Evolutionary conservation across 2,888 invertebrate species (phyloP).

Genomic region (Machimus atricapillus): DNA sequence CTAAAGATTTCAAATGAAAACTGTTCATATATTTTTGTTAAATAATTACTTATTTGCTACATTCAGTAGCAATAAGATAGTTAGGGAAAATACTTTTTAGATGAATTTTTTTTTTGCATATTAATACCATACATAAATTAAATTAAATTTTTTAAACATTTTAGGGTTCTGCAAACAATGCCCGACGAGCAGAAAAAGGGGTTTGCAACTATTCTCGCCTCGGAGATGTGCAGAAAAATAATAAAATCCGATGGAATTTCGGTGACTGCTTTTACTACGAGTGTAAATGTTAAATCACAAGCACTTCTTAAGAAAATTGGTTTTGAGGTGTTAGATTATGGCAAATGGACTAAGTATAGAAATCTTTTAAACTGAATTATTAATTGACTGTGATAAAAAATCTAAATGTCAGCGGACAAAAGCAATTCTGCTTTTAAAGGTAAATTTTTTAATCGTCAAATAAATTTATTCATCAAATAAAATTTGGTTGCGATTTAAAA

Average conservation of each 20-base stretch:
- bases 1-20: too few species aligned
- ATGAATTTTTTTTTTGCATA: too few species aligned
- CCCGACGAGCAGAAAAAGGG: slow-evolving; percentile 44
- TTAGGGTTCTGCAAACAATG: slow-evolving; percentile 43
- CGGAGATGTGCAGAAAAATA: slow-evolving; percentile 52
- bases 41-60: too few species aligned
- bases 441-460: too few species aligned
- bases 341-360: slow-evolving; percentile 54
- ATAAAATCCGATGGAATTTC: slow-evolving; percentile 49
- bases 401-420: too few species aligned
- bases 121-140: too few species aligned
- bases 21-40: too few species aligned
- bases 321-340: slow-evolving; percentile 49
- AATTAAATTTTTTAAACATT: slow-evolving; percentile 37
- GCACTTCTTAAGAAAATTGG: slow-evolving; percentile 53
- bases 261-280: slow-evolving; percentile 54
- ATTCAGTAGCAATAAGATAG: too few species aligned
- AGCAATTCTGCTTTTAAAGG: too few species aligned
- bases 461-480: too few species aligned
- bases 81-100: too few species aligned
- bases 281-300: slow-evolving; percentile 53
- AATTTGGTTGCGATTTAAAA: too few species aligned
- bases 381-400: neutral
- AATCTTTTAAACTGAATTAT: neutral
- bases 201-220: slow-evolving; percentile 47